A percentile compares a stretch with the other conserved stretches of the same genome.
phyloP scores from a whole-genome alignment of 2,797 vertebrate genomes.

The Liparis tanakae region DNA sequence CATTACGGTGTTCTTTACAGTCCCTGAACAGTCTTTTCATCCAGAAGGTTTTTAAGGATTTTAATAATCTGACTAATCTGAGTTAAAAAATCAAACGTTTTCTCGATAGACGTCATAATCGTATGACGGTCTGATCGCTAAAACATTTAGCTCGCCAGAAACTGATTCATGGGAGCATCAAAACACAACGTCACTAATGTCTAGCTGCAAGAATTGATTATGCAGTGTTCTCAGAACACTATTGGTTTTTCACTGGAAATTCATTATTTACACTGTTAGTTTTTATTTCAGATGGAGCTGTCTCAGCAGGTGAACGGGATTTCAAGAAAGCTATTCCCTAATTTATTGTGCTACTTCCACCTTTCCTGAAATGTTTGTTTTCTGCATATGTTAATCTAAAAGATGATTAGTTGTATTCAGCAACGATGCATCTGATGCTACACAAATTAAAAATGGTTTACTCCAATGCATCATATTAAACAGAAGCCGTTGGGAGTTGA shows the following conservation, averaged over 20 bases:
- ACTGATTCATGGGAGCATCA: conserved; percentile 49
- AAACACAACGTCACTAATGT: conserved; percentile 57
- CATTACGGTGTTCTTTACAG: conserved; percentile 38
- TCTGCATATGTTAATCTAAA: background rate
- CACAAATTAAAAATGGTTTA: background rate
- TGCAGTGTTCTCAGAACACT: conserved; percentile 17
- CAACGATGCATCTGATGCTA: background rate
- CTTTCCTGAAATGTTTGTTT: conserved; percentile 18
- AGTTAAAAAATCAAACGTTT: conserved; percentile 12
- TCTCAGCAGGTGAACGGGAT: background rate
- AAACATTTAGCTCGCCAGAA: conserved; percentile 25
- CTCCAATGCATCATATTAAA: conserved; percentile 15
- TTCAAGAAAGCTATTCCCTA: background rate
- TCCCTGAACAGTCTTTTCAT: conserved; percentile 34
- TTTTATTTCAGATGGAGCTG: background rate
- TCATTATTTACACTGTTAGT: conserved; percentile 7
- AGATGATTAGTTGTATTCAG: background rate
- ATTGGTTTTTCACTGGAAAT: conserved; percentile 10
- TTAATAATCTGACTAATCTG: conserved; percentile 18
- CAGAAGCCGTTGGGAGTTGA: background rate
- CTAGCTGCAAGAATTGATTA: conserved; percentile 44
- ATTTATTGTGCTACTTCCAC: conserved; percentile 6
- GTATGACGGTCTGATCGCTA: conserved; percentile 34
- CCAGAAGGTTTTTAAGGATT: conserved; percentile 41
- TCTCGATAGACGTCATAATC: conserved; percentile 23